Evolutionary conservation across 1,140 invertebrate species (phyloP).

Genomic region (Drosophila chauvacae): DNA sequence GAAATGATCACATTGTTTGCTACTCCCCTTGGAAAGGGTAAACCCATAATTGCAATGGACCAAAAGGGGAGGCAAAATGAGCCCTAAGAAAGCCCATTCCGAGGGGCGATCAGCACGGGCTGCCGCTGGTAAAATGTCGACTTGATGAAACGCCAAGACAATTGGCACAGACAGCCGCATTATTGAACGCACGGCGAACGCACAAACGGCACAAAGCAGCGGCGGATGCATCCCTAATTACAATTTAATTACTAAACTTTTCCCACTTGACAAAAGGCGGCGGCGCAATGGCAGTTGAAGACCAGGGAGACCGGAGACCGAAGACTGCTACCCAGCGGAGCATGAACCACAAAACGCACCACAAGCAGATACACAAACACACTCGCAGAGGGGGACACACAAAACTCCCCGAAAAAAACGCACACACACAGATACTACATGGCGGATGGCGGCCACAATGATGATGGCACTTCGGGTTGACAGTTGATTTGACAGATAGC

Average conservation of each 20-base stretch:
- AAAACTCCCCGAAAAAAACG: slow-evolving; percentile 9
- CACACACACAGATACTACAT: slow-evolving; percentile 1
- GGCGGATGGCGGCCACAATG: slow-evolving; percentile 34
- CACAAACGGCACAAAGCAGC: slow-evolving; percentile 42
- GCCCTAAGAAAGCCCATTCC: slow-evolving; percentile 4
- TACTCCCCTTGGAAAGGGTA: slow-evolving; percentile 10
- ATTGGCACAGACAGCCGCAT: slow-evolving; percentile 75
- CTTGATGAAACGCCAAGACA: slow-evolving; percentile 77
- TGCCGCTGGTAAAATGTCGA: slow-evolving; percentile 33
- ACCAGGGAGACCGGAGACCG: slow-evolving; percentile 14
- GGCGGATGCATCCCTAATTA: slow-evolving; percentile 82
- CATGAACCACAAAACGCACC: slow-evolving; percentile 75
- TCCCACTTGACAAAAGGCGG: slow-evolving; percentile 79
- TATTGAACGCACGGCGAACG: slow-evolving; percentile 68
- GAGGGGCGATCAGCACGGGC: slow-evolving; percentile 45
- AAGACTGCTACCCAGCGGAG: slow-evolving; percentile 52
- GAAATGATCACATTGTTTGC: neutral
- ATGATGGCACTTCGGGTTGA: slow-evolving; percentile 75
- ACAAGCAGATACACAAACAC: slow-evolving; percentile 26
- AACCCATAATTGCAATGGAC: slow-evolving; percentile 14
- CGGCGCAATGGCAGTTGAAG: slow-evolving; percentile 64
- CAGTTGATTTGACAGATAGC: slow-evolving; percentile 83
- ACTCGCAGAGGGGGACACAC: neutral
- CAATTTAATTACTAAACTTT: slow-evolving; percentile 83
- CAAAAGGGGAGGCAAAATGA: slow-evolving; percentile 21